Conservation (phyloP, 2,113 vertebrate genomes). For the Cacatua alba region DNA sequence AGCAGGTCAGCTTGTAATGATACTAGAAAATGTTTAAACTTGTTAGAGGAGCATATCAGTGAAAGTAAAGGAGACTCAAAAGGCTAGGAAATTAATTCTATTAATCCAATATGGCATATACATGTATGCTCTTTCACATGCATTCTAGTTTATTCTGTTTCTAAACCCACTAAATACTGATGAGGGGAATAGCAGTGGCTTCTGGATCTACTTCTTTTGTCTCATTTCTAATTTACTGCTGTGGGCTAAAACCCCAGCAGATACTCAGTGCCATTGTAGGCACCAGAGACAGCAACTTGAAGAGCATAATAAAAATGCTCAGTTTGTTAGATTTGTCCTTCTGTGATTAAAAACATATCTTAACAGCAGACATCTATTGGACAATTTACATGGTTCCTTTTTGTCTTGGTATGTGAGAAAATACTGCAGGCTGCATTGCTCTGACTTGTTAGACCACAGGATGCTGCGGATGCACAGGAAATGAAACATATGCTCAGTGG, state of each 20-base stretch:
- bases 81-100: conserved; percentile 72
- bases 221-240: not conserved
- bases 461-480: conserved; percentile 21
- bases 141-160: not conserved
- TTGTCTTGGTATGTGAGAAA: conserved; percentile 53
- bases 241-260: not conserved
- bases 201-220: not conserved
- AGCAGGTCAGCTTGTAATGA: conserved; percentile 55
- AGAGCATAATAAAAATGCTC: not conserved
- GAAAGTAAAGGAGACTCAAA: conserved; percentile 67
- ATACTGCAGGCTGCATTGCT: conserved; percentile 14
- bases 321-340: conserved; percentile 7
- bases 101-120: conserved; percentile 54
- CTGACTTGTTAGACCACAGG: not conserved
- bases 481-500: conserved; percentile 48
- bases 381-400: conserved; percentile 31
- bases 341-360: conserved; percentile 51
- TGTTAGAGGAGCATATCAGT: conserved; percentile 57
- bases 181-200: not conserved
- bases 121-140: not conserved
- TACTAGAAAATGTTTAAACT: conserved; percentile 58
- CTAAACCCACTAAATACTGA: not conserved
- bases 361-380: conserved; percentile 57
- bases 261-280: not conserved
- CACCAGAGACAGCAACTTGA: not conserved